phyloP scores from a whole-genome alignment of 2,888 invertebrate genomes.

The Teleogryllus oceanicus region DNA sequence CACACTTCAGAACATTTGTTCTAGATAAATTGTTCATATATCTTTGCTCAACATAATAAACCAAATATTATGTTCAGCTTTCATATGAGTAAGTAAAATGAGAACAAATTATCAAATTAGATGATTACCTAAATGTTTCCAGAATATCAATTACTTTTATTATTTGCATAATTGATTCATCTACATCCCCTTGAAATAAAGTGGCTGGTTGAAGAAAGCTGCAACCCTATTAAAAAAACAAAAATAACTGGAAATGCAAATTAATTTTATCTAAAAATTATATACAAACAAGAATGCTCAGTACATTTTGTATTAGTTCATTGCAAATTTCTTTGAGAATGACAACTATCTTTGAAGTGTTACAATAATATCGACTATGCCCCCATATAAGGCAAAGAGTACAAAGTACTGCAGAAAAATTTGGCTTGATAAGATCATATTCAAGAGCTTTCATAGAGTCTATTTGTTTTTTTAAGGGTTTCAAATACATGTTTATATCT shows the following conservation, averaged over 20 bases:
- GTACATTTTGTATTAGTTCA: slow-evolving; percentile 68
- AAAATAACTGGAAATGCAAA: not conserved
- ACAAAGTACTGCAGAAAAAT: slow-evolving; percentile 70
- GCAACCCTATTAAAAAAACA: slow-evolving; percentile 51
- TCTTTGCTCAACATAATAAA: not conserved
- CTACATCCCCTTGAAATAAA: slow-evolving; percentile 82
- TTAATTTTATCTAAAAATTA: not conserved
- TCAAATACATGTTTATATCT: slow-evolving; percentile 75
- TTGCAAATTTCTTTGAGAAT: slow-evolving; percentile 78
- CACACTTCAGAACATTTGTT: no score
- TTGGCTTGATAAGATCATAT: slow-evolving; percentile 59
- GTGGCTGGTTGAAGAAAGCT: slow-evolving; percentile 71
- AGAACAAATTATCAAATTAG: no score
- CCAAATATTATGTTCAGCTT: slow-evolving; percentile 5
- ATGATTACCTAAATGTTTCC: slow-evolving; percentile 55
- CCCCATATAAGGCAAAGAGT: slow-evolving; percentile 81
- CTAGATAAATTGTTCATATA: no score
- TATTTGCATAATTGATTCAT: slow-evolving; percentile 66
- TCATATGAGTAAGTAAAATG: slow-evolving; percentile 37
- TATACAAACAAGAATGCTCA: slow-evolving; percentile 23
- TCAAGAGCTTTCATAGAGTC: slow-evolving; percentile 68
- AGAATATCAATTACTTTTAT: slow-evolving; percentile 52
- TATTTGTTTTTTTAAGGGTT: slow-evolving; percentile 67
- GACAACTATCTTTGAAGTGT: slow-evolving; percentile 60
- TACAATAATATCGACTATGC: slow-evolving; percentile 72